Evolutionary conservation across 1,140 invertebrate genomes (phyloP), one percentile per base, ranked within the genome.

Genomic region (Drosophila lini): DNA sequence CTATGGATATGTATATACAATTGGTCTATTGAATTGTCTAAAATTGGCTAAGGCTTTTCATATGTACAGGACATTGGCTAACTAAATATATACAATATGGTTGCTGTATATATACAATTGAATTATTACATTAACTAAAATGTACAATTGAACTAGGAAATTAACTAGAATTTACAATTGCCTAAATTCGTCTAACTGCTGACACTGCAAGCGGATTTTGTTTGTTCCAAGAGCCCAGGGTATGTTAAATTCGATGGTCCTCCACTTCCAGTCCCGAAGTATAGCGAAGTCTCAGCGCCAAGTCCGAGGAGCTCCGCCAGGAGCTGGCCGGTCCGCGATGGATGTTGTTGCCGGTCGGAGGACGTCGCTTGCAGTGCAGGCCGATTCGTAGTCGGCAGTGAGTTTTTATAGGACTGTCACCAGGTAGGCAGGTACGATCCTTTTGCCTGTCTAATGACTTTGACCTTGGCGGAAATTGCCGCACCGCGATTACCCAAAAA

Each of bases 341-440:
- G 79, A 62, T 80, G 83, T 74, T 64, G 56, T 80, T 65, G 57
- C 22, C 78, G 42, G 56, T 45, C 38, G 32, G 80, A 88, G 58
- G 48, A 74, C 70, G 53, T 58, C 25, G 67, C 73, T 86, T 67
- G 84, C 53, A 88, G 64, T 86, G 83, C 83, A 86, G 83, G 40
- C 71, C 68, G 73, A 74, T 50, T 57, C 9, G 2, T 13, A 22
- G 31, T 16, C 11, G 53, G 5, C 48, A 40, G 40, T 0, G n/a
- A 34, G n/a, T 52, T 88, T 86, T 56, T 88, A 88, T 86, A 86
- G 63, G 32, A 52, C 50, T 36, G 16, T 19, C 3, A 1, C 3
- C 76, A 88, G 84, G 84, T 86, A 88, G 63, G 8, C 9, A 19
- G n/a, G 25, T 53, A 73, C 19, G 41, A n/a, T 53, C 31, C 3